Conservation (phyloP, 2,888 invertebrate genomes). For the Brachyopa scutellaris region DNA sequence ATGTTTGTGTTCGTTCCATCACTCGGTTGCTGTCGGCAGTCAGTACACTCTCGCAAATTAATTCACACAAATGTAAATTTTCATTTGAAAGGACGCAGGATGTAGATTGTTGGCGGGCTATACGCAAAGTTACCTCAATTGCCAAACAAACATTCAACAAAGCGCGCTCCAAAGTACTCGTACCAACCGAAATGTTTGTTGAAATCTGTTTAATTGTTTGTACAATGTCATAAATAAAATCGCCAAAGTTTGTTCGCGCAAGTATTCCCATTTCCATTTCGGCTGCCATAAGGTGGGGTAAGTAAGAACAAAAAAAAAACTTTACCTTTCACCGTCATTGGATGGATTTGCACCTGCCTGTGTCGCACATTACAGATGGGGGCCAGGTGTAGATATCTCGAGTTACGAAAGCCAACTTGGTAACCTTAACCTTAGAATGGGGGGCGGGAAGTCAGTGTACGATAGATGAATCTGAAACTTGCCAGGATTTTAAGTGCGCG, state of each 20-base stretch:
- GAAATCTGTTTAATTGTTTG: constrained; percentile 62
- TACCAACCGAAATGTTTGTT: constrained; percentile 47
- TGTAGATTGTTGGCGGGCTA: constrained; percentile 2
- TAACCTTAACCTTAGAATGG: neutral
- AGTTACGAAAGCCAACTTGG: neutral
- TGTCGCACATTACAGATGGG: neutral
- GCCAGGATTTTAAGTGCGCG: constrained; percentile 20
- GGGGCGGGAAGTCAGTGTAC: neutral
- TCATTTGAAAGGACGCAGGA: constrained; percentile 52
- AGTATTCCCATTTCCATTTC: constrained; percentile 17
- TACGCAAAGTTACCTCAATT: constrained; percentile 58
- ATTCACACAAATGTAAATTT: constrained; percentile 67
- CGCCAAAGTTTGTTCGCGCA: constrained; percentile 29
- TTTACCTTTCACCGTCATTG: constrained; percentile 24
- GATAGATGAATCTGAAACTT: constrained; percentile 21
- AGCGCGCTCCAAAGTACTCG: constrained; percentile 24
- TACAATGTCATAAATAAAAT: constrained; percentile 57
- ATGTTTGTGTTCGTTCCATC: too few species aligned
- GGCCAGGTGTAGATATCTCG: neutral
- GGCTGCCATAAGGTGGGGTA: neutral
- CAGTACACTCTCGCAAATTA: constrained; percentile 59
- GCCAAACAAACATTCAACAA: constrained; percentile 49
- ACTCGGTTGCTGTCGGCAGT: neutral
- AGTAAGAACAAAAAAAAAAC: constrained; percentile 12
- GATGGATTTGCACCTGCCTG: constrained; percentile 20